Evolutionary conservation across 92 coral and sea anemone species (phyloP).

Genomic region (Paramuricea clavata): DNA sequence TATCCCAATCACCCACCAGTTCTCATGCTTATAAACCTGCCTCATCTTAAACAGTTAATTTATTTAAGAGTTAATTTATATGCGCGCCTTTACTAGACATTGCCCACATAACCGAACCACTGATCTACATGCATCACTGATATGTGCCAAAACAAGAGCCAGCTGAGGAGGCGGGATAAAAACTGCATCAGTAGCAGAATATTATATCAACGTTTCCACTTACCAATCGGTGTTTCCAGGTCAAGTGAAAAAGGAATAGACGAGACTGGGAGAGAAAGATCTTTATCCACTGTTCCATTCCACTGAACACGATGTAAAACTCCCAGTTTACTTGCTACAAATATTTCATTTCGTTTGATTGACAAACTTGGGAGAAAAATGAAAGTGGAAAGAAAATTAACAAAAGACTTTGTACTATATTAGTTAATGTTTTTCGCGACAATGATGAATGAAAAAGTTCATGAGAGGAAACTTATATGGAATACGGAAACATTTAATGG

Average conservation of each 20-base stretch:
- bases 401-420: too few species aligned
- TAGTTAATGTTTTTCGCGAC: background rate
- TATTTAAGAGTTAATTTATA: too few species aligned
- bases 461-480: too few species aligned
- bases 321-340: slow-evolving; percentile 95
- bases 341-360: slow-evolving; percentile 86
- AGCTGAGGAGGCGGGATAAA: background rate
- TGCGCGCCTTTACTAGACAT: too few species aligned
- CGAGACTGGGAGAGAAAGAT: slow-evolving; percentile 78
- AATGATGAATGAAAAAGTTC: too few species aligned
- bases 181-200: background rate
- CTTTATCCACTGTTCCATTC: slow-evolving; percentile 81
- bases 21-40: too few species aligned
- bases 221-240: slow-evolving; percentile 91
- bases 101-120: too few species aligned
- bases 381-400: background rate
- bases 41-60: too few species aligned
- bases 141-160: too few species aligned
- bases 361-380: slow-evolving; percentile 70
- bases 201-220: background rate
- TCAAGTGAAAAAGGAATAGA: slow-evolving; percentile 92
- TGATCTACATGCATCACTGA: too few species aligned
- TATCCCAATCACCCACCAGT: too few species aligned
- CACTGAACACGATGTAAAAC: slow-evolving; percentile 87
- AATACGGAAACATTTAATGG: too few species aligned